These are phyloP conservation scores for Catagonus wagneri DNA, from an alignment of 2,113 vertebrate genomes.

Conservation along the genomic window DNA sequence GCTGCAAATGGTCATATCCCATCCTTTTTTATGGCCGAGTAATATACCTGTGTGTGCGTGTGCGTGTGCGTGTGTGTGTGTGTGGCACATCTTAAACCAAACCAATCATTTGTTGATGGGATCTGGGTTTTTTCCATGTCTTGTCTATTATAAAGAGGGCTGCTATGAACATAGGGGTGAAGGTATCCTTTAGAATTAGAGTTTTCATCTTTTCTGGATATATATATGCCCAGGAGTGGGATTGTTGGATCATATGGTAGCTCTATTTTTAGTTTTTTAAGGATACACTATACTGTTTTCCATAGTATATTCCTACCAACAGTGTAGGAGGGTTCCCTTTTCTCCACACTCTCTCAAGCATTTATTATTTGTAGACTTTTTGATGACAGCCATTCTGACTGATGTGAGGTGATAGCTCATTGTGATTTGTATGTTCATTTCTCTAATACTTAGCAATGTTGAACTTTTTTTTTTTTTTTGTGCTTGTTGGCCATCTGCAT, in stretches of 20 bases:
- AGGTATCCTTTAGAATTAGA: not conserved
- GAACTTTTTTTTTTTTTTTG: not conserved
- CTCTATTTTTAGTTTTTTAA: not conserved
- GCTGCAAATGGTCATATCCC: not conserved
- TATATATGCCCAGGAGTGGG: not conserved
- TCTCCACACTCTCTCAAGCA: not conserved
- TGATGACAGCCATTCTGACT: not conserved
- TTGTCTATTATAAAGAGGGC: not conserved
- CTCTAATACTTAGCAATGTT: not conserved
- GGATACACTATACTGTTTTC: not conserved
- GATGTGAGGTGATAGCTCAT: not conserved
- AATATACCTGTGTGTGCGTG: no score
- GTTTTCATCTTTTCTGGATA: not conserved
- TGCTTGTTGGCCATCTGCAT: not conserved
- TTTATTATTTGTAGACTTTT: not conserved
- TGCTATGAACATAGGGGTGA: not conserved
- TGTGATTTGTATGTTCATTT: not conserved
- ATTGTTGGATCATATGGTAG: not conserved
- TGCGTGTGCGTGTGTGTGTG: no score
- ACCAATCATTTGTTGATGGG: not conserved
- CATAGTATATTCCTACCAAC: not conserved
- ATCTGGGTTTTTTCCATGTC: not conserved
- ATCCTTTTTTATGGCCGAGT: not conserved
- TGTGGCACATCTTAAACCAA: not conserved
- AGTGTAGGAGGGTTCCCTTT: not conserved